These are phyloP conservation scores for Oreochromis niloticus DNA, from an alignment of 2,113 vertebrate genomes.

Conservation along the genomic window DNA sequence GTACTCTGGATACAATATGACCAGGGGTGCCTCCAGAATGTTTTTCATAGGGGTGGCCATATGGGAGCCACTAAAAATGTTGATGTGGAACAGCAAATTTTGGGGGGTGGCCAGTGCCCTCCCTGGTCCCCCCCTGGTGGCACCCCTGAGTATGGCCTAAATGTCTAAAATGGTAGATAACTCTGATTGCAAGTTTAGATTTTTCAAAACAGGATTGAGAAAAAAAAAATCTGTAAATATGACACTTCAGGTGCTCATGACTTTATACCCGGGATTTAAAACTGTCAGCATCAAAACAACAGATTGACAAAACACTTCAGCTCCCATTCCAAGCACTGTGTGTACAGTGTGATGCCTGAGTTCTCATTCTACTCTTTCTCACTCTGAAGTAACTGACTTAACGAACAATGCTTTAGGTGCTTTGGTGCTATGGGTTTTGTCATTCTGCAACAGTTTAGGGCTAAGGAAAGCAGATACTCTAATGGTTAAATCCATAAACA, in stretches of 20 bases:
- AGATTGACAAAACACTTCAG: neutral
- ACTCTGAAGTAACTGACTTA: constrained; percentile 18
- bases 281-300: neutral
- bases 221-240: neutral
- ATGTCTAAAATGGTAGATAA: neutral
- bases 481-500: neutral
- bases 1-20: neutral
- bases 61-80: no score
- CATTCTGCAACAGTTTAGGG: neutral
- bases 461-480: neutral
- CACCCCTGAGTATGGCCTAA: no score
- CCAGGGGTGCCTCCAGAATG: neutral
- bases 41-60: neutral
- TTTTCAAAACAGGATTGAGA: neutral
- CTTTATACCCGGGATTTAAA: neutral
- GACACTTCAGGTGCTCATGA: neutral
- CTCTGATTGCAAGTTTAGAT: neutral
- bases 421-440: constrained; percentile 18
- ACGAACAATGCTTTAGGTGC: constrained; percentile 13
- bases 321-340: neutral
- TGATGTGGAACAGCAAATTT: no score
- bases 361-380: neutral
- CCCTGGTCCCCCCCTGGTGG: no score
- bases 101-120: no score
- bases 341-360: neutral